Base-by-base conservation (phyloP, 1,140 invertebrate species). In the Orius laevigatus region DNA sequence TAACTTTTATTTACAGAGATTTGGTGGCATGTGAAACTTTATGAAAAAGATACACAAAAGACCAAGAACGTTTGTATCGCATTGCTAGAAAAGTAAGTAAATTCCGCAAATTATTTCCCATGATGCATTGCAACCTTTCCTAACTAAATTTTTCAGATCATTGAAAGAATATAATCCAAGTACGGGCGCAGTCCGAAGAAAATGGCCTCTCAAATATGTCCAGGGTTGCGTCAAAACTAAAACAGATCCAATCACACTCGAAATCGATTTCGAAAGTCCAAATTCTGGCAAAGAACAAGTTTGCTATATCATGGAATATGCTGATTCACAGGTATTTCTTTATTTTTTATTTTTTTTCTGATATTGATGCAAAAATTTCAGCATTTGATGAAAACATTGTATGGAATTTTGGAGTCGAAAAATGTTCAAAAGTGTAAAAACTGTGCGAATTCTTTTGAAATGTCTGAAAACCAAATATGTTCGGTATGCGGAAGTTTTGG, bases 241-340 rank as follows among this genome's bases (percentile, higher is more conserved):
- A 45, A 62, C 60, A 34, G 57, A 69, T 52, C 61, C 66, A 4
- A 63, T 68, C n/a, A 71, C 66, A 2, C 58, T 79, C 33, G 66
- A 71, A 51, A 65, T 79, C 12, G 70, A 68, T 50, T 79, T 78
- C 57, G 73, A 77, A 55, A 76, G 74, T 1, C 58, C 71, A 12
- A 63, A 71, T 48, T 66, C 63, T 52, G 68, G 73, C 57, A 65
- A 69, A 53, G 65, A 72, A 53, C 66, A 66, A 54, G 65, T 75
- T 44, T 64, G 65, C 33, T 79, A 77, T 57, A 64, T 67, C 5
- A 63, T 73, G 32, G 70, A 77, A 47, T 60, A 61, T 25, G 59
- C 68, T 12, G 67, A 73, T 49, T 72, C 71, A 19, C 69, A 72
- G 58, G 71, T 72, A 58, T n/a, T n/a, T n/a, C n/a, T n/a, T n/a